phyloP scores from a whole-genome alignment of 2,113 vertebrate genomes.

The Artemisiospiza belli region DNA sequence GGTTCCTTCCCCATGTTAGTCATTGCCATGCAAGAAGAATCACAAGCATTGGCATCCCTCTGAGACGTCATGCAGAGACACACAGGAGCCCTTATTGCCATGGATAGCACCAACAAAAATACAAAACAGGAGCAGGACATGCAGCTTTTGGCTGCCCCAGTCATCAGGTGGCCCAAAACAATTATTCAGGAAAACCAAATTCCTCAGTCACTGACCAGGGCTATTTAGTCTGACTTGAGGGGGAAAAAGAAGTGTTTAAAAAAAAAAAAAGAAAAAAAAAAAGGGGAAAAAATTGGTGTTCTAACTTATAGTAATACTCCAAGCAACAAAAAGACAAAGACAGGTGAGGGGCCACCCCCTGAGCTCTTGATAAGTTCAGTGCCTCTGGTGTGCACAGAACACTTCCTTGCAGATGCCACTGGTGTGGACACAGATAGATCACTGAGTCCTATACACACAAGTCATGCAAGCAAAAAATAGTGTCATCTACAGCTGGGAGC shows the following conservation, averaged over 20 bases:
- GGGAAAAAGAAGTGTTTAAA: accelerated
- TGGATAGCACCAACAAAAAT: background rate
- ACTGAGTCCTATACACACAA: background rate
- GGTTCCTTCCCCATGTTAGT: background rate
- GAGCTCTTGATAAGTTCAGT: background rate
- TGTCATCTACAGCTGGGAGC: background rate
- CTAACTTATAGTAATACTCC: background rate
- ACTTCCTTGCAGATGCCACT: background rate
- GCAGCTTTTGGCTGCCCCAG: background rate
- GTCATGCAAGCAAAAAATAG: background rate
- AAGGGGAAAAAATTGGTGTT: background rate
- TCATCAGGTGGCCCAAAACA: background rate
- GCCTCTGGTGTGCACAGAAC: background rate
- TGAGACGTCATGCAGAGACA: background rate
- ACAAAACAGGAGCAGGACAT: background rate
- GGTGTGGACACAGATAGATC: background rate
- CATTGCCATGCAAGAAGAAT: background rate
- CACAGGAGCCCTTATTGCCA: background rate
- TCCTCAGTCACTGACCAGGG: too few species aligned
- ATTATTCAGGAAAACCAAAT: background rate
- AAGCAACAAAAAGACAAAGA: background rate
- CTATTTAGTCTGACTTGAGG: background rate
- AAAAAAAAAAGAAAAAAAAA: too few species aligned
- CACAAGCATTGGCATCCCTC: background rate
- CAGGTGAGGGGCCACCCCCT: background rate